These are phyloP conservation scores for Platypus cylindrus DNA, from an alignment of 2,888 invertebrate genomes.

Conservation along the genomic window DNA sequence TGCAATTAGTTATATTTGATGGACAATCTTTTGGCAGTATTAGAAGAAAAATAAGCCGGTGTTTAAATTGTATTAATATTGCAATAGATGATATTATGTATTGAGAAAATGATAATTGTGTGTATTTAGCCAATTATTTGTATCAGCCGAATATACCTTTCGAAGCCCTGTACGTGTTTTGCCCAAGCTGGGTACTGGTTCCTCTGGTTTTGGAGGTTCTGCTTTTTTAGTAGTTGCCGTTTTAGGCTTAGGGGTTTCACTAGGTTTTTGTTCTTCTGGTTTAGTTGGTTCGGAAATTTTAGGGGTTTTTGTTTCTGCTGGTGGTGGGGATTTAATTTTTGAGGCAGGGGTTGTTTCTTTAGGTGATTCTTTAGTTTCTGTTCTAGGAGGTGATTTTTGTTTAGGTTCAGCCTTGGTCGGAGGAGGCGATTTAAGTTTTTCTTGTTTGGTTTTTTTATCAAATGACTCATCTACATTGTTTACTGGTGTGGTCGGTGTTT, in stretches of 20 bases:
- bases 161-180: slow-evolving; percentile 19
- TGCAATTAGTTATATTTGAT: too few species aligned
- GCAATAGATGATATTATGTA: too few species aligned
- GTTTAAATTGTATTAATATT: too few species aligned
- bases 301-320: slow-evolving; percentile 27
- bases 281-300: slow-evolving; percentile 23
- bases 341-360: slow-evolving; percentile 8
- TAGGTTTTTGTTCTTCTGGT: slow-evolving; percentile 18
- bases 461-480: slow-evolving; percentile 36
- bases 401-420: slow-evolving; percentile 11
- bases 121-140: too few species aligned
- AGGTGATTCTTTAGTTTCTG: slow-evolving; percentile 16
- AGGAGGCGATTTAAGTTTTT: slow-evolving; percentile 17
- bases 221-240: slow-evolving; percentile 8
- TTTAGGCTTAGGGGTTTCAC: slow-evolving; percentile 14
- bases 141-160: too few species aligned
- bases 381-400: slow-evolving; percentile 14
- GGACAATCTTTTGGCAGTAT: too few species aligned
- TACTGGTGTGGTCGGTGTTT: slow-evolving; percentile 26
- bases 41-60: too few species aligned
- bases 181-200: slow-evolving; percentile 20
- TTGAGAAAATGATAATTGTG: too few species aligned
- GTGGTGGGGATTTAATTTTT: slow-evolving; percentile 10
- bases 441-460: slow-evolving; percentile 16
- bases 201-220: slow-evolving; percentile 14